Percentiles rank a stretch among this genome's conserved stretches.
These are phyloP conservation scores for Recurvirostra avosetta DNA, from an alignment of 2,113 vertebrate species.

Conservation along the genomic window DNA sequence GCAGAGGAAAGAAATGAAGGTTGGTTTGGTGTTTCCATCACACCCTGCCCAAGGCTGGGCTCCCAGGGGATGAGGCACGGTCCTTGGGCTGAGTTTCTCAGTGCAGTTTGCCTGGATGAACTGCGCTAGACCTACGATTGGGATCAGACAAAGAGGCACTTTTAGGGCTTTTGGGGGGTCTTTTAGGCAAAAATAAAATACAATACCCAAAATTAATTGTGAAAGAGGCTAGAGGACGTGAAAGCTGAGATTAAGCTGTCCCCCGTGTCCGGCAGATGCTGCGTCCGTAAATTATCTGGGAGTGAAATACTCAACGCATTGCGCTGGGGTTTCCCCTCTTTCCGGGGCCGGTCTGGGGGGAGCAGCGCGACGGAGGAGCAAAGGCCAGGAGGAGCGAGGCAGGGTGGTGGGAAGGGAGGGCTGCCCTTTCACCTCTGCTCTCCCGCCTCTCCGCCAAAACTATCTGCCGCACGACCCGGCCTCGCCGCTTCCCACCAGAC, in stretches of 20 bases:
- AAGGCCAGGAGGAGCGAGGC: background rate
- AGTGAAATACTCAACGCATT: background rate
- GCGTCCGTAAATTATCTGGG: background rate
- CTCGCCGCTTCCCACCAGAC: slow-evolving; percentile 6
- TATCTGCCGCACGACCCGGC: rapidly evolving
- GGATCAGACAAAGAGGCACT: background rate
- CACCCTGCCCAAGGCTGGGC: background rate
- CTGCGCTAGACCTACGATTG: rapidly evolving
- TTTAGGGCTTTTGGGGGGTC: background rate
- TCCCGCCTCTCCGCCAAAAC: background rate
- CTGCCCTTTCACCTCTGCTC: slow-evolving; percentile 25
- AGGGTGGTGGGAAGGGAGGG: background rate
- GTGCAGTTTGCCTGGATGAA: background rate
- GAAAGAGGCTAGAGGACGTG: background rate
- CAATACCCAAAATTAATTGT: background rate
- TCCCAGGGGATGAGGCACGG: background rate
- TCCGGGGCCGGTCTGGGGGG: background rate
- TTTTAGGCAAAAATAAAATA: background rate
- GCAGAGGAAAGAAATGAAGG: background rate
- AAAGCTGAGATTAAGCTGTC: background rate
- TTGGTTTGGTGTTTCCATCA: background rate
- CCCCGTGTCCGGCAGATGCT: background rate
- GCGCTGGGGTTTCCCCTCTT: background rate
- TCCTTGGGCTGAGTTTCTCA: background rate
- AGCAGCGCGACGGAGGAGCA: background rate